A percentile compares a stretch with the other conserved stretches of the same genome.
Evolutionary conservation across 2,113 vertebrate species (phyloP).

Genomic region (Emydocephalus ijimae): DNA sequence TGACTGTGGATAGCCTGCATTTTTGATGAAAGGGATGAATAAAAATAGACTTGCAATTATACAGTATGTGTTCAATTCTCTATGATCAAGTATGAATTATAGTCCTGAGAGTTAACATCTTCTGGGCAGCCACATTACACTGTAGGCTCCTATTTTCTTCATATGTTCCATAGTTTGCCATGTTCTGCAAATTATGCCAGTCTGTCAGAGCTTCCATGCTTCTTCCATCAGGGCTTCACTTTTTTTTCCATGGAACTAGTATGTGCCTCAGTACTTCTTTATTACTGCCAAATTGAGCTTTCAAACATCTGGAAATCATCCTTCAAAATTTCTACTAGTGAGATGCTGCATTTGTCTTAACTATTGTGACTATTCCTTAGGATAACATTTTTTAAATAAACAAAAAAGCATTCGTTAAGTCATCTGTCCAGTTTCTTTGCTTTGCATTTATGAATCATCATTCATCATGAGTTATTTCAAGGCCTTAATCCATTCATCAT

Average conservation of each 20-base stretch:
- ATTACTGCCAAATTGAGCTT: slow-evolving; percentile 66
- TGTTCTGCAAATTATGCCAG: slow-evolving; percentile 47
- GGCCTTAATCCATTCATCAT: background rate
- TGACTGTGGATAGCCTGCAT: background rate
- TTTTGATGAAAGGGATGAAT: background rate
- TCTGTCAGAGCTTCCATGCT: slow-evolving; percentile 1
- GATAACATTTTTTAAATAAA: slow-evolving; percentile 10
- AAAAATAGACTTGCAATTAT: background rate
- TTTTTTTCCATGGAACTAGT: slow-evolving; percentile 53
- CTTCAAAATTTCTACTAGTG: slow-evolving; percentile 46
- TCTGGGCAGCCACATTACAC: background rate
- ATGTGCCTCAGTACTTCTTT: slow-evolving; percentile 49
- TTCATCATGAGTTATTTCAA: background rate
- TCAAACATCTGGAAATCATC: slow-evolving; percentile 72
- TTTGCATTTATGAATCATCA: slow-evolving; percentile 25
- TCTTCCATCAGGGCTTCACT: slow-evolving; percentile 53
- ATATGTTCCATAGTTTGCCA: slow-evolving; percentile 31
- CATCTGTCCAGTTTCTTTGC: slow-evolving; percentile 13
- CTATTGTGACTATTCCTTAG: slow-evolving; percentile 32
- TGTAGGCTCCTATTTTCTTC: slow-evolving; percentile 9
- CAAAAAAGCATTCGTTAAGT: background rate
- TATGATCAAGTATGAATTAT: background rate
- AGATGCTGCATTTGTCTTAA: slow-evolving; percentile 50
- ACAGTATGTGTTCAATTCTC: background rate
- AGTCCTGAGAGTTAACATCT: background rate